Base-by-base conservation (phyloP, 2,888 invertebrate genomes). In the Unio pictorum region DNA sequence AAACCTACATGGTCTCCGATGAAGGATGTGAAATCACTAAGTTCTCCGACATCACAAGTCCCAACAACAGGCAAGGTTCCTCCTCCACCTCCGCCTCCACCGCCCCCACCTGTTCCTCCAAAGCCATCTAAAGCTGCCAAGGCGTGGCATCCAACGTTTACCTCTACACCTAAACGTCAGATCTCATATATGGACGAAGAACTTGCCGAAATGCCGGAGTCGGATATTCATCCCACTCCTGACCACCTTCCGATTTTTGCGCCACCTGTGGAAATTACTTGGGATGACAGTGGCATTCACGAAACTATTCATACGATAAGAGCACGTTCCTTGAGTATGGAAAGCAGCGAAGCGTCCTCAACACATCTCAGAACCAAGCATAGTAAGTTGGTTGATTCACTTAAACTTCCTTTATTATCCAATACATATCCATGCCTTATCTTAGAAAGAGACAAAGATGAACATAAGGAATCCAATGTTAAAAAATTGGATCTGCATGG, bases 161-260 rank as follows among this genome's bases (percentile, higher is more conserved):
- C 45, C 28, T 18, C 57, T n/a, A n/a, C 55, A 23, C 55, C 56
- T 56, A 57, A 55, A 64, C 18, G 28, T 34, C 55, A 56, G 55
- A 45, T 63, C 63, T 23, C 45, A 45, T 45, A 45, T 15, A 45
- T 45, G 45, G 72, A 74, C 28, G 76, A 75, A 55, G 75, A 79
- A 54, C 61, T 69, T n/a, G 73, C 74, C 28, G 66, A 72, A 23
- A 45, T 45, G 45, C 45, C 45, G 15, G 68, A 72, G n/a, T 68
- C 56, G 28, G 62, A 69, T n/a, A 70, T 65, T 20, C 67, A 68
- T 61, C 64, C 68, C 18, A 72, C 72, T 15, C 78, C 75, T 17
- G 69, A 72, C 57, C 75, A 78, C 57, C 72, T 81, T 61, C 83
- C 80, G 15, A 78, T 86, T 18, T 86, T 85, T 72, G 84, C 79